Percentiles rank a stretch among this genome's conserved stretches.
phyloP scores from a whole-genome alignment of 2,888 invertebrate species.

The Eristalis arbustorum region DNA sequence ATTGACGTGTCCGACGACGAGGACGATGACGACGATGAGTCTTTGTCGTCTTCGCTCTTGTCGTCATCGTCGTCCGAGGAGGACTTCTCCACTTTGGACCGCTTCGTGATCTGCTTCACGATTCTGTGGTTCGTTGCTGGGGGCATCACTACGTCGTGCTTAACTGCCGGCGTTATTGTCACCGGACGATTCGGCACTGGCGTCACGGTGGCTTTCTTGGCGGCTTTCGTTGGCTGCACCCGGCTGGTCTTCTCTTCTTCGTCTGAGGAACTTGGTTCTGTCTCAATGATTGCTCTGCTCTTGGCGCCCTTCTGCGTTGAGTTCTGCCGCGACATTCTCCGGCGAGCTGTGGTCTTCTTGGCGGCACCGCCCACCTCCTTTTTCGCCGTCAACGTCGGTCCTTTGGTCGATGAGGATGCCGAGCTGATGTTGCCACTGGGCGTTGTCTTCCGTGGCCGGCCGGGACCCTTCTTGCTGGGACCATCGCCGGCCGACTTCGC shows the following conservation, averaged over 20 bases:
- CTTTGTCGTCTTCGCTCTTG: conserved; percentile 68
- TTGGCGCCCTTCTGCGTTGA: conserved; percentile 74
- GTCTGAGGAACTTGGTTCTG: conserved; percentile 71
- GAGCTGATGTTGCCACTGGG: conserved; percentile 75
- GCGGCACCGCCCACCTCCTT: conserved; percentile 74
- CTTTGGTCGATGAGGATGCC: conserved; percentile 76
- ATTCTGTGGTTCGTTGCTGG: conserved; percentile 70
- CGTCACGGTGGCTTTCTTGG: conserved; percentile 48
- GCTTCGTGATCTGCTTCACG: conserved; percentile 74
- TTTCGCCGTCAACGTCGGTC: conserved; percentile 77
- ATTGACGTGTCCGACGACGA: conserved; percentile 72
- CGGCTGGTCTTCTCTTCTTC: conserved; percentile 66
- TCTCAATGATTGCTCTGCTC: conserved; percentile 73
- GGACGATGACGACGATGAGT: conserved; percentile 72
- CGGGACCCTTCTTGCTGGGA: conserved; percentile 78
- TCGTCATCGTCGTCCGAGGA: conserved; percentile 60
- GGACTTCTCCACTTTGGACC: conserved; percentile 63
- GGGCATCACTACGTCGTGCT: conserved; percentile 52
- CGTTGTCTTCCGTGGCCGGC: conserved; percentile 80
- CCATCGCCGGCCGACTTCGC: conserved; percentile 67
- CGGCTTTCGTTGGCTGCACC: conserved; percentile 46
- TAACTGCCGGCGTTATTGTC: conserved; percentile 27
- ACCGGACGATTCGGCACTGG: conserved; percentile 41
- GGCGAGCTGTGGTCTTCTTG: conserved; percentile 76
- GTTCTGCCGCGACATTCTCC: conserved; percentile 71